Evolutionary conservation across 1,140 invertebrate species (phyloP).

Genomic region (Campoletis sonorensis): DNA sequence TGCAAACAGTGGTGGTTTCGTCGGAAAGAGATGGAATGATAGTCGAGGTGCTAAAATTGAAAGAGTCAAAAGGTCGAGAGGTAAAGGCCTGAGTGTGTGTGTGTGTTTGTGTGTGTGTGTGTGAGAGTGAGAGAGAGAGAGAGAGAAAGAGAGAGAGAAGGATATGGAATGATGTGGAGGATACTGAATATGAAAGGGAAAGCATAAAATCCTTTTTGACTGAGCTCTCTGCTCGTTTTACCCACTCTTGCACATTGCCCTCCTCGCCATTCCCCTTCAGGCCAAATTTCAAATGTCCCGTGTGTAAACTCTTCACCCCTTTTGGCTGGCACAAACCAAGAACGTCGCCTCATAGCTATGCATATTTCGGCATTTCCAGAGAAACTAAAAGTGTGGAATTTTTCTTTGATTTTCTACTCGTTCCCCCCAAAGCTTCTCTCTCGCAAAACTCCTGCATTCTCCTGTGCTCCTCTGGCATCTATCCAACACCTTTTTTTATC

Average conservation of each 20-base stretch:
- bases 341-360: constrained; percentile 12
- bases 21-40: neutral
- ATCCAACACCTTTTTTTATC: constrained; percentile 34
- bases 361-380: constrained; percentile 24
- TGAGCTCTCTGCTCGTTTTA: neutral
- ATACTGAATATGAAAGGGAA: neutral
- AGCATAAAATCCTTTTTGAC: constrained; percentile 35
- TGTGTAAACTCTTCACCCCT: neutral
- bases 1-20: neutral
- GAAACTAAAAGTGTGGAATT: constrained; percentile 30
- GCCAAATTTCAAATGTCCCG: constrained; percentile 30
- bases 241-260: neutral
- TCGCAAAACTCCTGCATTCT: neutral
- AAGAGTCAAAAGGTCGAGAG: neutral
- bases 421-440: neutral
- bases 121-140: neutral
- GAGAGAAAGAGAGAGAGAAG: neutral
- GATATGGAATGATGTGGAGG: constrained; percentile 4
- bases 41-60: neutral
- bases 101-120: too few relatives aligned
- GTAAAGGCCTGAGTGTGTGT: too few relatives aligned
- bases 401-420: constrained; percentile 33
- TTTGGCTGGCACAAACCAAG: neutral
- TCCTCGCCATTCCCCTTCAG: neutral
- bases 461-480: constrained; percentile 5